Evolutionary conservation across 2,113 vertebrate species (phyloP).

Genomic region (Calypte anna): DNA sequence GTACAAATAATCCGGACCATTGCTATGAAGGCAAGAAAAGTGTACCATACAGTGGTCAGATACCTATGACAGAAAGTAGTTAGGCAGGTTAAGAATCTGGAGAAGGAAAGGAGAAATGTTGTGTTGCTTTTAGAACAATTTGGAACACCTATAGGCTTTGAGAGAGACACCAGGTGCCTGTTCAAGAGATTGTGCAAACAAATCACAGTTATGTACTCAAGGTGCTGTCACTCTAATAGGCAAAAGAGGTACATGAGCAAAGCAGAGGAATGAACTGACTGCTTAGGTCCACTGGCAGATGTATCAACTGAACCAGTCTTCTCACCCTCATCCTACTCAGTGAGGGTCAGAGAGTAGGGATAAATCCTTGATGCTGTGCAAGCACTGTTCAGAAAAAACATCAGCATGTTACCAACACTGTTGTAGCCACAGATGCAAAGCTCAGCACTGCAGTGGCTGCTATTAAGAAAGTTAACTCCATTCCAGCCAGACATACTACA

Average conservation of each 20-base stretch:
- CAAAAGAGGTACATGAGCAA: neutral
- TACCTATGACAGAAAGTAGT: neutral
- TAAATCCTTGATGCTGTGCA: neutral
- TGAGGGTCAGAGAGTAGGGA: neutral
- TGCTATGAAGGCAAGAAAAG: neutral
- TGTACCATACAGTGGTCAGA: neutral
- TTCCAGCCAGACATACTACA: neutral
- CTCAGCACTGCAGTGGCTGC: neutral
- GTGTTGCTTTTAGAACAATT: neutral
- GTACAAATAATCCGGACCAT: neutral
- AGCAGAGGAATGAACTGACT: neutral
- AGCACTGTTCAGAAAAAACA: neutral
- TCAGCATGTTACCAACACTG: neutral
- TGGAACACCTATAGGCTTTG: neutral
- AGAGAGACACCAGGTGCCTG: neutral
- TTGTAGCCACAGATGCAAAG: neutral
- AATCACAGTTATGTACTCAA: neutral
- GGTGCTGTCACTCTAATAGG: neutral
- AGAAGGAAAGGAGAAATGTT: neutral
- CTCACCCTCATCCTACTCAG: neutral
- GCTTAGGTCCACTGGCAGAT: neutral
- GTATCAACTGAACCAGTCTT: neutral
- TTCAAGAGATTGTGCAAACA: neutral
- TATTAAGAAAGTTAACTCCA: neutral
- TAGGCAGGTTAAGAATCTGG: neutral